These are phyloP conservation scores for Trochalopteron elliotii DNA, from an alignment of 2,113 vertebrate species.

Conservation along the genomic window DNA sequence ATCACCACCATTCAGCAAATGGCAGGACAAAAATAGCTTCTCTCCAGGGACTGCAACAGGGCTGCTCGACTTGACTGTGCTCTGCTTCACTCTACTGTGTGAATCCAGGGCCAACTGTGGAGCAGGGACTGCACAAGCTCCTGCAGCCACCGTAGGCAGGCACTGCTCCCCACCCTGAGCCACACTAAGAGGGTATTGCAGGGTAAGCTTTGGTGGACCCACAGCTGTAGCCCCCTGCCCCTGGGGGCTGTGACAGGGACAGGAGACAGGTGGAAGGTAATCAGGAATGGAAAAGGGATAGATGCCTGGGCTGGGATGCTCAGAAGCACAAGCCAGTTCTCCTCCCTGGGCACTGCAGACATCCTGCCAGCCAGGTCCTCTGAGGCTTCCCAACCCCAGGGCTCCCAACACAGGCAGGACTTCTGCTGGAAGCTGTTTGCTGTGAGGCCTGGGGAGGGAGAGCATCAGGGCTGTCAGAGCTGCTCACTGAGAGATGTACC, in stretches of 20 bases:
- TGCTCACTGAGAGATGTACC: not conserved
- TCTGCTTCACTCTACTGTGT: not conserved
- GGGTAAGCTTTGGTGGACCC: not conserved
- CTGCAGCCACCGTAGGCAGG: not conserved
- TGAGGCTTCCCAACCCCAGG: not conserved
- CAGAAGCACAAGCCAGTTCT: not conserved
- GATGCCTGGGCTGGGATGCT: accelerated
- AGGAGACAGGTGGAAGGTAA: not conserved
- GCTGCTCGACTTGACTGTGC: not conserved
- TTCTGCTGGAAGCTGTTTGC: not conserved
- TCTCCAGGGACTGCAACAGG: constrained; percentile 24
- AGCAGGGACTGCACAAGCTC: not conserved
- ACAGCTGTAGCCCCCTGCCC: not conserved
- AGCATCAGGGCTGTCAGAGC: not conserved
- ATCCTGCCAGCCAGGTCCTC: not conserved
- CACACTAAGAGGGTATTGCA: not conserved
- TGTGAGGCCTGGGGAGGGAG: not conserved
- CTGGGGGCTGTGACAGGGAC: not conserved
- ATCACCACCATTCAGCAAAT: not conserved
- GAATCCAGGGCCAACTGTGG: not conserved
- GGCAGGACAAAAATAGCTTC: constrained; percentile 34
- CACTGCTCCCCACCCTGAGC: not conserved
- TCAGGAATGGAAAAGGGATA: not conserved
- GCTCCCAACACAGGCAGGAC: not conserved
- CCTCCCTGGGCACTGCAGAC: not conserved